Evolutionary conservation across 2,797 vertebrate species (phyloP).

Genomic region (Pristis pectinata): DNA sequence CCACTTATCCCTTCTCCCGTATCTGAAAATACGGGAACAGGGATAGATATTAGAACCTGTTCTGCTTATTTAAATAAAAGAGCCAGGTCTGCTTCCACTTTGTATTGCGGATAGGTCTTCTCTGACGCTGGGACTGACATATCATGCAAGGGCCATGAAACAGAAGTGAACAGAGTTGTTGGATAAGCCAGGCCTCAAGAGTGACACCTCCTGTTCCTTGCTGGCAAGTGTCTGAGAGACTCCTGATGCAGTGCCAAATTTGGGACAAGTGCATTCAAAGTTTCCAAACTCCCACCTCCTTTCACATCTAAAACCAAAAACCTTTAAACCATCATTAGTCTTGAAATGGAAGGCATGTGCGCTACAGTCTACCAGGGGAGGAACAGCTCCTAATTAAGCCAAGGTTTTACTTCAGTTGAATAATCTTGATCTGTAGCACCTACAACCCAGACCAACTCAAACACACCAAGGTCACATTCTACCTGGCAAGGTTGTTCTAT

Average conservation of each 20-base stretch:
- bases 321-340: too few species aligned
- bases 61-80: neutral
- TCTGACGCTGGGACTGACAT: neutral
- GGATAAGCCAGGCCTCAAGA: neutral
- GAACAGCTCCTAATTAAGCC: neutral
- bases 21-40: neutral
- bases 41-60: neutral
- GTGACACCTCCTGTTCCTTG: neutral
- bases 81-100: neutral
- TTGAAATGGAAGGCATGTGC: neutral
- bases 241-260: neutral
- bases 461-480: neutral
- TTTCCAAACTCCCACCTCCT: neutral
- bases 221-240: too few species aligned
- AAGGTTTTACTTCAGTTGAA: neutral
- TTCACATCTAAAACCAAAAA: neutral
- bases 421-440: neutral
- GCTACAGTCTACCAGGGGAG: too few species aligned
- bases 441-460: neutral
- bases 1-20: neutral
- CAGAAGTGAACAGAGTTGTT: neutral
- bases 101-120: neutral
- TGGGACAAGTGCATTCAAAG: neutral
- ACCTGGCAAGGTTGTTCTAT: neutral
- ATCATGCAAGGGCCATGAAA: neutral